Evolutionary conservation across 2,113 vertebrate species (phyloP), one percentile per base, ranked within the genome.

Genomic region (Sceloporus undulatus): DNA sequence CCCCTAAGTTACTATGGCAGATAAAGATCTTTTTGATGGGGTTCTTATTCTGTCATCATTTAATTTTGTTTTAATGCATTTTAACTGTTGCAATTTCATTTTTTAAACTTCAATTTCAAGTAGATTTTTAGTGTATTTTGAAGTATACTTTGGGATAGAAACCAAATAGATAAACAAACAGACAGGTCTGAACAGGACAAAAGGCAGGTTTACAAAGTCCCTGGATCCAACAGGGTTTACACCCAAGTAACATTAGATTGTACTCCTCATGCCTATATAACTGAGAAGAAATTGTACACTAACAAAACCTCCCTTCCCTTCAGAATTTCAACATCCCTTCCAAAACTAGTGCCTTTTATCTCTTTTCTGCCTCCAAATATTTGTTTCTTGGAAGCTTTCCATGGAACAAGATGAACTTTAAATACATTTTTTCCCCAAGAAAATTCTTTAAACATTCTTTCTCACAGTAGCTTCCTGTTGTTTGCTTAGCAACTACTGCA

Each of bases 401-500:
- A 52, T 23, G 16, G 40, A 70, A 54, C 68, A 73, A n/a, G 42
- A 66, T 71, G 82, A 84, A 66, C 82, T 84, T 84, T 71, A 73
- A 84, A 84, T 73, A n/a, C 2, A 52, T 71, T 71, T 42, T 25
- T 23, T 40, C 34, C 38, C 79, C 27, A 75, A 75, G 7, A 40
- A 34, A n/a, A 38, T 16, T 38, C 38, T 82, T 82, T 40, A 66
- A 65, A 66, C 38, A 23, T 79, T 1, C 2, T 79, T 79, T 79
- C 34, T 56, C 79, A 38, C 79, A 59, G 40, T 27, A 52, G 48
- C 68, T 68, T 84, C 68, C 42, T 48, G 48, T 71, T 70, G 48
- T 73, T 84, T 84, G 42, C 82, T 84, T 84, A 73, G 65, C 40
- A 84, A 71, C 82, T 66, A 84, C 70, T 71, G 34, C 66, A 71